Conservation (phyloP, 1,140 invertebrate species). For the Anagrus nilaparvatae region DNA sequence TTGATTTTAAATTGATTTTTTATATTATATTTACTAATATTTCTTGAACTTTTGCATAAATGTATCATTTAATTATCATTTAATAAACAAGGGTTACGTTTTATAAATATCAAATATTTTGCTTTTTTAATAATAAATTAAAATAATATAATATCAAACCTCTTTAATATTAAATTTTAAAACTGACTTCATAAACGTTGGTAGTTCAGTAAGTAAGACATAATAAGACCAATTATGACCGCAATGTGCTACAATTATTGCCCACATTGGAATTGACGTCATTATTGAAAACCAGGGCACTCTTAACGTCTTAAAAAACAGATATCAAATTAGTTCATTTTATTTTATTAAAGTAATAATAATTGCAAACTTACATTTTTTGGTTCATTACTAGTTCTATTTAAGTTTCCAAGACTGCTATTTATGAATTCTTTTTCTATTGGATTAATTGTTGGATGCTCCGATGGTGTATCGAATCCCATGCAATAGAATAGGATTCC, state of each 20-base stretch:
- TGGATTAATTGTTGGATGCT: conserved; percentile 46
- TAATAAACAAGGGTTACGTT: too few species aligned
- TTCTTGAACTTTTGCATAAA: too few species aligned
- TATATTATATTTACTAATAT: too few species aligned
- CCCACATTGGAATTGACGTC: conserved; percentile 71
- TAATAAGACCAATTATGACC: conserved; percentile 91
- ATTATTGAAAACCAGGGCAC: conserved; percentile 70
- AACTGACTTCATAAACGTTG: conserved; percentile 77
- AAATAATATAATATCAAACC: conserved; percentile 27
- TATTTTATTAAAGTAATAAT: conserved; percentile 2
- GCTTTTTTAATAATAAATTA: too few species aligned
- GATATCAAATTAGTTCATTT: not conserved
- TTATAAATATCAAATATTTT: too few species aligned
- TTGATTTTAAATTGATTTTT: too few species aligned
- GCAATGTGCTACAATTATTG: conserved; percentile 70
- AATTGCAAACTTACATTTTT: not conserved
- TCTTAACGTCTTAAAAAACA: conserved; percentile 28
- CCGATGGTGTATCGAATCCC: conserved; percentile 54
- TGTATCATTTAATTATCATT: too few species aligned
- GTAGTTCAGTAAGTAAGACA: conserved; percentile 83
- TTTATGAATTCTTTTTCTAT: conserved; percentile 53
- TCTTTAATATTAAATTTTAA: conserved; percentile 67
- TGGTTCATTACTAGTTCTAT: too few species aligned
- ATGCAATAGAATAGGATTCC: conserved; percentile 51
- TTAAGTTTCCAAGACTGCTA: conserved; percentile 8